Base-by-base conservation (phyloP, 2,113 vertebrate genomes). In the Chamaetylas fuelleborni region DNA sequence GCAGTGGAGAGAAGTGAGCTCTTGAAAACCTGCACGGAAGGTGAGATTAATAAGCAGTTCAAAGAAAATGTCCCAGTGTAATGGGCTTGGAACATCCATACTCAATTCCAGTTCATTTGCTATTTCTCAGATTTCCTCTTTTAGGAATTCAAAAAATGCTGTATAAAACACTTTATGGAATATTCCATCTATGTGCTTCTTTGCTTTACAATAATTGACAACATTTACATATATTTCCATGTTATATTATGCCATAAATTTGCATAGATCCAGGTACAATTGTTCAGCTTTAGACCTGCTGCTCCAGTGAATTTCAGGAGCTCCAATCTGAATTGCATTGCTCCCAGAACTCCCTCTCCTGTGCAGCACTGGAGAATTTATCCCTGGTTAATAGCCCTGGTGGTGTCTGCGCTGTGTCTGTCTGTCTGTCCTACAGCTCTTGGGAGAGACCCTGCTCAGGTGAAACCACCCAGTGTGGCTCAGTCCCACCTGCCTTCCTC, bases 171-270 rank as follows among this genome's bases (percentile, higher is more conserved):
- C 65, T 90, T 94, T 88, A 94, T 86, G 62, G 93, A 97, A 96
- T 90, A 94, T 77, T 95, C 93, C 72, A 94, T 79, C 90, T 54
- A 54, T 14, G 47, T 45, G 72, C 94, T 89, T 83, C 82, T 97
- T 94, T 94, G 96, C 96, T 96, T 97, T 96, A 97, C 97, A 96
- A 95, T 98, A 98, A 98, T 97, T 97, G 97, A 96, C 96, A 96
- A 92, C 81, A 98, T 98, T 98, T 98, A 95, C 97, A 97, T 97
- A 90, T 48, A 97, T 98, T 98, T 97, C 97, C 97, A 95, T 97
- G 95, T 54, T 26, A 38, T 86, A 97, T 97, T 96, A 96, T 97
- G 96, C 97, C 94, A 95, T 97, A 97, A 97, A 97, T 98, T 97
- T 97, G 92, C 94, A 97, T 90, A 67, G 33, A 92, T 89, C 85